These are phyloP conservation scores for Lycaon pictus DNA, from an alignment of 2,113 vertebrate species.

Conservation along the genomic window DNA sequence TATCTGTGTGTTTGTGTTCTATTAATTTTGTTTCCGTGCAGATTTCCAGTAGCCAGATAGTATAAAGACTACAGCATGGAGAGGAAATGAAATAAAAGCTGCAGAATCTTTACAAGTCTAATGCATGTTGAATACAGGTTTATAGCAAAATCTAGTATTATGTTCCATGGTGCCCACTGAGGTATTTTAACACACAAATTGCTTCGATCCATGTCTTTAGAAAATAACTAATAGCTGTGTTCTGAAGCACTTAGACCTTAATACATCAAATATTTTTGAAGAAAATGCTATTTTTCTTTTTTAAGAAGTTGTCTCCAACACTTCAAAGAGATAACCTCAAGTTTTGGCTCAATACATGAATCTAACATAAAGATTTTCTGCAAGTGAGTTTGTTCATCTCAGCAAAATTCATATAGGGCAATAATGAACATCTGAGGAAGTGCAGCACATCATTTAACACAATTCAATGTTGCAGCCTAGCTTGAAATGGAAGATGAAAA, in stretches of 20 bases:
- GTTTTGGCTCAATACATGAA: constrained; percentile 30
- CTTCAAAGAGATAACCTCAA: constrained; percentile 6
- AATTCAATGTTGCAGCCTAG: constrained; percentile 55
- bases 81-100: background rate
- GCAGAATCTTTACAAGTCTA: background rate
- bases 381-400: constrained; percentile 59
- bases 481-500: constrained; percentile 67
- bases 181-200: background rate
- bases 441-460: constrained; percentile 56
- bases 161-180: background rate
- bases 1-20: background rate
- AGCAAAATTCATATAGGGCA: constrained; percentile 47
- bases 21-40: background rate
- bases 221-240: background rate
- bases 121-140: background rate
- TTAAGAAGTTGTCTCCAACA: background rate
- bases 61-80: background rate
- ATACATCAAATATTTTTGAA: background rate
- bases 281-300: constrained; percentile 18
- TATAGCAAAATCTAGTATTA: background rate
- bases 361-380: constrained; percentile 27
- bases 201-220: background rate
- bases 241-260: background rate
- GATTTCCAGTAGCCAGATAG: background rate
- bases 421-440: constrained; percentile 47